Conservation (phyloP, 1,140 invertebrate species). For the Aphelinus atriplicis region DNA sequence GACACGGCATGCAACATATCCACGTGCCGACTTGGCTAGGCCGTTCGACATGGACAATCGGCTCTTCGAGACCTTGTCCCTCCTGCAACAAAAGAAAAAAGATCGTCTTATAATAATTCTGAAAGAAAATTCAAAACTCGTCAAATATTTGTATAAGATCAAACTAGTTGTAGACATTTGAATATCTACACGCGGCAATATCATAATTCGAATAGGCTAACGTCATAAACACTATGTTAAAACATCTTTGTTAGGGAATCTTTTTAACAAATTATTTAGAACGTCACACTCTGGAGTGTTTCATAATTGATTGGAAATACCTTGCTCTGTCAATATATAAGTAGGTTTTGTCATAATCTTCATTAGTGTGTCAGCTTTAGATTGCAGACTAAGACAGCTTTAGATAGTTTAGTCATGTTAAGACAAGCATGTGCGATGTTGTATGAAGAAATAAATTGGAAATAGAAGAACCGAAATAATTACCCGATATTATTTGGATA, state of each 20-base stretch:
- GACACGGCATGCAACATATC: constrained; percentile 71
- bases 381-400: neutral
- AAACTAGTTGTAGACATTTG: too few species aligned
- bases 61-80: constrained; percentile 49
- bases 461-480: too few species aligned
- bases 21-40: constrained; percentile 63
- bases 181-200: too few species aligned
- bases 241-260: too few species aligned
- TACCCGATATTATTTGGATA: too few species aligned
- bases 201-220: too few species aligned
- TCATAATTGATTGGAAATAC: neutral
- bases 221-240: too few species aligned
- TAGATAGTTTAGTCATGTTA: neutral
- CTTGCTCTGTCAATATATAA: neutral
- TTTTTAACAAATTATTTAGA: neutral
- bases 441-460: too few species aligned
- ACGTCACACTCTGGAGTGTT: neutral
- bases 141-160: too few species aligned
- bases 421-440: too few species aligned
- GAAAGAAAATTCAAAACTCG: too few species aligned
- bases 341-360: neutral
- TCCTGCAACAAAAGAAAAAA: constrained; percentile 18
- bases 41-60: constrained; percentile 56
- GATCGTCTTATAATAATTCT: too few species aligned
- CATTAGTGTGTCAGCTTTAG: neutral